These are phyloP conservation scores for Pyrgus malvae DNA, from an alignment of 2,888 invertebrate genomes.

Conservation along the genomic window DNA sequence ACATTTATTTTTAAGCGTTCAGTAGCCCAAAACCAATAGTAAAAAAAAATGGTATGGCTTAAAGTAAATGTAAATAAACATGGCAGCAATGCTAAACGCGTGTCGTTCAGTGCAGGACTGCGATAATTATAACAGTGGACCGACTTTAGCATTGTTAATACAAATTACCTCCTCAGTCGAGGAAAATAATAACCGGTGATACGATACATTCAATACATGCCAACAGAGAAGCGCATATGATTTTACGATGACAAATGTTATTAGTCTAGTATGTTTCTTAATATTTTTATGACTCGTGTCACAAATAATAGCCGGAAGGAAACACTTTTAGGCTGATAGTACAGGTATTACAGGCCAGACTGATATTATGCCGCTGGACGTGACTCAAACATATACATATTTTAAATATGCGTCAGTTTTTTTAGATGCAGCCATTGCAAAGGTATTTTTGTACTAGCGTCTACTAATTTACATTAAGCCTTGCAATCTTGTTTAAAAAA, in stretches of 20 bases:
- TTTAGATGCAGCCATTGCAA: no score
- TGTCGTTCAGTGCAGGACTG: slow-evolving; percentile 53
- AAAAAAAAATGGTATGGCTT: neutral
- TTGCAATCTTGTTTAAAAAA: no score
- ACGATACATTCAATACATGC: slow-evolving; percentile 30
- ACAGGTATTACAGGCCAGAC: slow-evolving; percentile 10
- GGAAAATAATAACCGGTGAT: slow-evolving; percentile 38
- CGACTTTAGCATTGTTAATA: slow-evolving; percentile 47
- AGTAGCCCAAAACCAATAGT: neutral
- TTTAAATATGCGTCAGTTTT: slow-evolving; percentile 17
- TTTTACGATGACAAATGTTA: slow-evolving; percentile 1
- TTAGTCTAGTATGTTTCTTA: slow-evolving; percentile 5
- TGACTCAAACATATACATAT: slow-evolving; percentile 8
- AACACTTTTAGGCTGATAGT: slow-evolving; percentile 5
- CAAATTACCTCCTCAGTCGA: slow-evolving; percentile 40
- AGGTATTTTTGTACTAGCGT: neutral
- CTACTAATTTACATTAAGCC: no score
- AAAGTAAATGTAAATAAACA: slow-evolving; percentile 27
- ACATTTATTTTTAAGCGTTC: no score
- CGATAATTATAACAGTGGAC: slow-evolving; percentile 60
- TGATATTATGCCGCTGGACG: slow-evolving; percentile 9
- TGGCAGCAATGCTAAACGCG: slow-evolving; percentile 60
- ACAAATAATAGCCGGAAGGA: slow-evolving; percentile 18
- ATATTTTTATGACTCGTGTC: slow-evolving; percentile 15
- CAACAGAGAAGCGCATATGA: slow-evolving; percentile 12